These are phyloP conservation scores for Byasa hedistus DNA, from an alignment of 2,888 invertebrate species.

Conservation along the genomic window DNA sequence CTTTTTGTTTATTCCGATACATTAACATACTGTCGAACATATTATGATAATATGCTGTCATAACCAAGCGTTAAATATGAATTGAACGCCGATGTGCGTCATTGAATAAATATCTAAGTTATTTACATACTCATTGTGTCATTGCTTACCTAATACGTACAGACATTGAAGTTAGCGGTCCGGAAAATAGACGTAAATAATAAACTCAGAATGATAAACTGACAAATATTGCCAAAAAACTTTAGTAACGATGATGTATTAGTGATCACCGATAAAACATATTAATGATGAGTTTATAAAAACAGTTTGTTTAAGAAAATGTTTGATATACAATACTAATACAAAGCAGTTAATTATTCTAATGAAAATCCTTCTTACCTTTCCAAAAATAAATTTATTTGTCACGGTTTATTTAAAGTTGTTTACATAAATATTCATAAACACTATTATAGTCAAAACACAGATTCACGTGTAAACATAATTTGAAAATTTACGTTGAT, in stretches of 20 bases:
- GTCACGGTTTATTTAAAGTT: constrained; percentile 33
- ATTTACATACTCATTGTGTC: constrained; percentile 49
- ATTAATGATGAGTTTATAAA: neutral
- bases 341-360: neutral
- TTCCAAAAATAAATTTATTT: constrained; percentile 13
- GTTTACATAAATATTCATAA: constrained; percentile 42
- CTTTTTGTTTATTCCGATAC: neutral
- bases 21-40: neutral
- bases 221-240: neutral
- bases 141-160: constrained; percentile 46
- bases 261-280: neutral
- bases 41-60: constrained; percentile 17
- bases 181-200: constrained; percentile 41
- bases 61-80: constrained; percentile 30
- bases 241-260: too few species aligned
- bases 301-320: neutral
- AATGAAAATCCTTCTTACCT: constrained; percentile 31
- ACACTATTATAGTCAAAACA: constrained; percentile 38
- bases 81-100: constrained; percentile 48
- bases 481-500: constrained; percentile 12
- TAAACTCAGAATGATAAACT: constrained; percentile 18
- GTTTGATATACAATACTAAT: neutral
- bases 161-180: constrained; percentile 36
- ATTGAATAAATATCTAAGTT: constrained; percentile 40
- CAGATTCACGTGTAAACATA: neutral